Evolutionary conservation across 2,113 vertebrate genomes (phyloP).

Genomic region (Onychostoma macrolepis): DNA sequence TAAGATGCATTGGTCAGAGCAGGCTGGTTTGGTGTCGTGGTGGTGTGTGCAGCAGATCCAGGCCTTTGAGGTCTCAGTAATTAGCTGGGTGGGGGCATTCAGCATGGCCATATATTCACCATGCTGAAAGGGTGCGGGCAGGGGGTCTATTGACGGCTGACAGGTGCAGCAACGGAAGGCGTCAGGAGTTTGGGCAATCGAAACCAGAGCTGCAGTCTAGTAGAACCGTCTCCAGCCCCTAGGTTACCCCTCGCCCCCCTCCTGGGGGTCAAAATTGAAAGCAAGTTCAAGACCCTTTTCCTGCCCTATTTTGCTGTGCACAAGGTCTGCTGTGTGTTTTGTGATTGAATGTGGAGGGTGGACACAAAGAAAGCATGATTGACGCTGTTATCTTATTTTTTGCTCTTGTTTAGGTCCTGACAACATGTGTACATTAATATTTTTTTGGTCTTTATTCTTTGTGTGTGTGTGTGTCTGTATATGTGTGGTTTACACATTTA

Average conservation of each 20-base stretch:
- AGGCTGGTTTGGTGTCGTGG: constrained; percentile 24
- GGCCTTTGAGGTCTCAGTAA: constrained; percentile 75
- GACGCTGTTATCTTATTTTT: neutral
- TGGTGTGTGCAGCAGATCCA: constrained; percentile 36
- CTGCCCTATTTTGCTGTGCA: constrained; percentile 53
- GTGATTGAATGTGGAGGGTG: constrained; percentile 17
- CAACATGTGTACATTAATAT: neutral
- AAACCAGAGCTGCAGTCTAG: constrained; percentile 74
- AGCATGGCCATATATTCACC: constrained; percentile 86
- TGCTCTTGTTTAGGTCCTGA: neutral
- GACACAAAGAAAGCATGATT: neutral
- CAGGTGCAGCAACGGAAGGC: constrained; percentile 85
- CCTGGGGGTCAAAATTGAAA: constrained; percentile 67
- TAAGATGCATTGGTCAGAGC: constrained; percentile 33
- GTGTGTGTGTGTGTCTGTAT: too few species aligned
- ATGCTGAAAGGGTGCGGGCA: constrained; percentile 85
- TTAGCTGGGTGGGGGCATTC: constrained; percentile 79
- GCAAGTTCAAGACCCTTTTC: constrained; percentile 63
- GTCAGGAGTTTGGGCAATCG: constrained; percentile 71
- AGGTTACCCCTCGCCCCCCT: constrained; percentile 63
- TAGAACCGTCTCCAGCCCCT: constrained; percentile 57
- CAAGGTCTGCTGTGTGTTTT: constrained; percentile 37
- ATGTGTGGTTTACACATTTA: neutral
- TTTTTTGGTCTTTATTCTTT: neutral
- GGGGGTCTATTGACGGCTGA: constrained; percentile 86